phyloP scores from a whole-genome alignment of 2,888 invertebrate genomes.

The Epinotia demarniana region DNA sequence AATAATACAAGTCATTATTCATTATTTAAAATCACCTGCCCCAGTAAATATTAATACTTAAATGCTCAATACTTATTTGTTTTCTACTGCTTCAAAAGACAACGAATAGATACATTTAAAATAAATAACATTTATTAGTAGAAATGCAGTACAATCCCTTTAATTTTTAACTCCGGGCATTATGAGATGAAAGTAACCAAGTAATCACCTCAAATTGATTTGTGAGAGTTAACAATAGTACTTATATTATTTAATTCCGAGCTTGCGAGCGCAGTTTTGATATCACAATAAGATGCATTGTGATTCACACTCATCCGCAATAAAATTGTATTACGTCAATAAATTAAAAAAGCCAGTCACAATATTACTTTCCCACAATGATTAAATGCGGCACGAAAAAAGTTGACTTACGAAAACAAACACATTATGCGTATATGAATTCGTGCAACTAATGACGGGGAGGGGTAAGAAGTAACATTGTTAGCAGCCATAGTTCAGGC shows the following conservation, averaged over 20 bases:
- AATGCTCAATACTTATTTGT: background rate
- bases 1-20: too few relatives aligned
- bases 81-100: background rate
- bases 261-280: conserved; percentile 2
- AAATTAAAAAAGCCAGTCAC: conserved; percentile 69
- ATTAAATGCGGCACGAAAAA: conserved; percentile 68
- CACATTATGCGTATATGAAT: conserved; percentile 79
- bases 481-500: conserved; percentile 77
- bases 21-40: too few relatives aligned
- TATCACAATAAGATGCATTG: conserved; percentile 9
- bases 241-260: conserved; percentile 9
- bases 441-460: conserved; percentile 82
- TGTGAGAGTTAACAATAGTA: conserved; percentile 27
- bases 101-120: background rate
- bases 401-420: conserved; percentile 81
- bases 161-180: background rate
- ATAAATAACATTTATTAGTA: background rate
- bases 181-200: conserved; percentile 5
- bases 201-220: conserved; percentile 32
- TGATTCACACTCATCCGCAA: conserved; percentile 49
- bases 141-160: background rate
- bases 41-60: too few relatives aligned
- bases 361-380: conserved; percentile 78
- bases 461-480: conserved; percentile 80
- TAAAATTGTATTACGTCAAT: conserved; percentile 66